Evolutionary conservation across 2,888 invertebrate species (phyloP).

Genomic region (Philonicus albiceps): DNA sequence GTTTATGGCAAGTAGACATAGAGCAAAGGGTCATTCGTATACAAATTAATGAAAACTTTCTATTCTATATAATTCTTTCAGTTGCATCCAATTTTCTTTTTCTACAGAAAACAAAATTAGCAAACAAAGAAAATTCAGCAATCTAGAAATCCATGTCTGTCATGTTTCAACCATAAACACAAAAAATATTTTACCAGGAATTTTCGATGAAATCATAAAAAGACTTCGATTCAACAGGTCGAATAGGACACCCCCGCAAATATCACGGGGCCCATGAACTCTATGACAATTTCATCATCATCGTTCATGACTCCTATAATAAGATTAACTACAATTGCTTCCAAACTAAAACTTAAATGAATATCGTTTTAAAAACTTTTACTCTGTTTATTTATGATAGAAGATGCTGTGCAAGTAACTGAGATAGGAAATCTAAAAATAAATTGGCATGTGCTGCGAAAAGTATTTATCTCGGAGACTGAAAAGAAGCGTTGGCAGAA

Average conservation of each 20-base stretch:
- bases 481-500: neutral
- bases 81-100: neutral
- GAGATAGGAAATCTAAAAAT: neutral
- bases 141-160: neutral
- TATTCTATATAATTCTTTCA: too few relatives aligned
- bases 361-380: neutral
- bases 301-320: neutral
- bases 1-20: too few relatives aligned
- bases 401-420: neutral
- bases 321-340: neutral
- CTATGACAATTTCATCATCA: neutral
- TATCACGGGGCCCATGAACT: neutral
- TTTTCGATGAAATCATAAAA: neutral
- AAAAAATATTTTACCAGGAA: neutral
- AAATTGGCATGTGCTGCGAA: neutral
- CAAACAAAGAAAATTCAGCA: neutral
- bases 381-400: neutral
- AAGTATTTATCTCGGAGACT: neutral
- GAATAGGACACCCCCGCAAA: neutral
- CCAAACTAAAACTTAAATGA: neutral
- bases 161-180: neutral
- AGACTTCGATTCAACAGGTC: neutral
- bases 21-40: too few relatives aligned
- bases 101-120: neutral
- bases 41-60: too few relatives aligned